A percentile compares a stretch with the other conserved stretches of the same genome.
Conservation (phyloP, 2,888 invertebrate genomes). For the Neoaliturus tenellus region DNA sequence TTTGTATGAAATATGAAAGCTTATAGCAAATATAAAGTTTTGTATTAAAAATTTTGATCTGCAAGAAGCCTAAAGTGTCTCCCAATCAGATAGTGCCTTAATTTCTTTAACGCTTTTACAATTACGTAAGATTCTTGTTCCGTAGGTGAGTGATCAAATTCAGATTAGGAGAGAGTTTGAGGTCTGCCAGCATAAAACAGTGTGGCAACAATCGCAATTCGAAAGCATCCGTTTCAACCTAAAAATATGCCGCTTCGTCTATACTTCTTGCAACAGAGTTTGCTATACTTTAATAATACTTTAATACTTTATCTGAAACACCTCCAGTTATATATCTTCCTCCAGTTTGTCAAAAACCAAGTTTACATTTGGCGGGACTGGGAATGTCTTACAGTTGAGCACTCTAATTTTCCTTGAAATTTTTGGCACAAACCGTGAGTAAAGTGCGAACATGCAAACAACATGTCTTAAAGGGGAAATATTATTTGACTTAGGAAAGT, state of each 20-base stretch:
- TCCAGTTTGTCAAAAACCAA: background rate
- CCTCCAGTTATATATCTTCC: too few relatives aligned
- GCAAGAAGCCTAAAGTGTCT: background rate
- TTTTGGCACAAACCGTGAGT: background rate
- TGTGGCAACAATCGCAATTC: conserved; percentile 58
- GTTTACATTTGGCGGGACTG: background rate
- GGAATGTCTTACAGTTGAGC: background rate
- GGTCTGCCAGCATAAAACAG: conserved; percentile 57
- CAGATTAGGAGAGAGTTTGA: conserved; percentile 55
- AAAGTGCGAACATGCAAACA: background rate
- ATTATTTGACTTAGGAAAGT: too few relatives aligned
- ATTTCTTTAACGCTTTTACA: conserved; percentile 58
- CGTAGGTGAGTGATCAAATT: conserved; percentile 60
- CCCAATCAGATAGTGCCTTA: background rate
- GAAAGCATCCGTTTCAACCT: conserved; percentile 61
- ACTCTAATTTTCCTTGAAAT: background rate
- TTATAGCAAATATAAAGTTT: too few relatives aligned
- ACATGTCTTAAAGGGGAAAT: too few relatives aligned
- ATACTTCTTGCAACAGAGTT: background rate
- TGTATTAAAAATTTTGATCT: background rate
- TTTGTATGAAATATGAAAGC: too few relatives aligned
- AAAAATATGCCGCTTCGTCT: conserved; percentile 37
- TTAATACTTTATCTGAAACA: too few relatives aligned
- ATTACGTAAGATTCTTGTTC: conserved; percentile 64
- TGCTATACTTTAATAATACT: too few relatives aligned